Percentiles rank a stretch among this genome's conserved stretches.
Conservation (phyloP, 2,113 vertebrate genomes). For the Myodes glareolus region DNA sequence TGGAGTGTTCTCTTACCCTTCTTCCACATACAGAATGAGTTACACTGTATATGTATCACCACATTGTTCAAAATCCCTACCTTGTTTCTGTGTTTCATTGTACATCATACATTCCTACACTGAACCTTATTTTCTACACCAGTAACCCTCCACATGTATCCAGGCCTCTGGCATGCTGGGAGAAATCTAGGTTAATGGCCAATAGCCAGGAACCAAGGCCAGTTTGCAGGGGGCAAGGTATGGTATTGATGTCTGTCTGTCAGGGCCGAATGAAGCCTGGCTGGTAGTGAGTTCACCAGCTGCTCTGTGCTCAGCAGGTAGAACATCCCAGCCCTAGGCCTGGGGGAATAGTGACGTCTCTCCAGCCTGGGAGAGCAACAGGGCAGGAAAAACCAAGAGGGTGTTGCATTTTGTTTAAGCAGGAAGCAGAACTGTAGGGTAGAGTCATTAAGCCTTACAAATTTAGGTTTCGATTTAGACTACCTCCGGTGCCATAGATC, state of each 20-base stretch:
- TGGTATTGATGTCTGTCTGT: neutral
- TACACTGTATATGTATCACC: neutral
- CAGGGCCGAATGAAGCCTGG: neutral
- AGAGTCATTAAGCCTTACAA: neutral
- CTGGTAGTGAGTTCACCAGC: neutral
- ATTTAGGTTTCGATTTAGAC: slow-evolving; percentile 13
- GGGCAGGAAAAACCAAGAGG: neutral
- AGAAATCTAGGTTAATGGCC: neutral
- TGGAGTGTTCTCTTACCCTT: neutral
- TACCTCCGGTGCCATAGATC: neutral
- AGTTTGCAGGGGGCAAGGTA: neutral
- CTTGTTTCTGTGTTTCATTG: neutral
- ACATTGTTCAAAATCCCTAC: neutral
- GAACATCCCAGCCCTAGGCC: neutral
- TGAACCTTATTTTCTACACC: neutral
- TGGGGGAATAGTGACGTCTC: neutral
- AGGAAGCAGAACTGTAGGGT: neutral
- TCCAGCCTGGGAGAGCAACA: neutral
- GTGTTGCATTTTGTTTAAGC: neutral
- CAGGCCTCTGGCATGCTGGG: neutral
- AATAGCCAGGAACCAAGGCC: neutral
- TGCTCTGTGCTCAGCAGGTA: neutral
- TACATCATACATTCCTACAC: neutral
- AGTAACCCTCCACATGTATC: neutral
- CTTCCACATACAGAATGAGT: neutral